Evolutionary conservation across 2,888 invertebrate genomes (phyloP).

Genomic region (Pteria penguin): DNA sequence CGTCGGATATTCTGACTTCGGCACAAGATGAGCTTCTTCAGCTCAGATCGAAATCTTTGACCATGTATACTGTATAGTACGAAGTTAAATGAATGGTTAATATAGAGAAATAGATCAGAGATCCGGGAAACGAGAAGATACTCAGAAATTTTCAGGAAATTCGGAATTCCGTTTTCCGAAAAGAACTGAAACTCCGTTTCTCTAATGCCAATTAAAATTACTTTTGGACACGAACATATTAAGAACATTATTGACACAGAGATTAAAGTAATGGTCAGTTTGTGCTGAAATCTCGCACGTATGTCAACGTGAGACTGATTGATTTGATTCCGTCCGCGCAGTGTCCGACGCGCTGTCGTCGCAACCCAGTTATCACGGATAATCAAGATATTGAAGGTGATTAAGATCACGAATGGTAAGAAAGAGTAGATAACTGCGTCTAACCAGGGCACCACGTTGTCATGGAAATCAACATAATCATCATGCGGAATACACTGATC

Average conservation of each 20-base stretch:
- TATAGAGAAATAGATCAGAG: slow-evolving; percentile 63
- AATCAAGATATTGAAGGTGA: slow-evolving; percentile 70
- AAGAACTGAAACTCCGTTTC: slow-evolving; percentile 55
- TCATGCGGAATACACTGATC: slow-evolving; percentile 53
- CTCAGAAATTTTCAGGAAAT: slow-evolving; percentile 55
- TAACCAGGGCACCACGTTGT: slow-evolving; percentile 68
- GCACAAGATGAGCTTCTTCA: slow-evolving; percentile 41
- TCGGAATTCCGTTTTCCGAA: slow-evolving; percentile 24
- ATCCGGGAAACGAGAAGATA: slow-evolving; percentile 59
- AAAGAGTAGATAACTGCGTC: slow-evolving; percentile 71
- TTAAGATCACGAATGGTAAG: slow-evolving; percentile 62
- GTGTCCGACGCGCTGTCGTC: slow-evolving; percentile 32
- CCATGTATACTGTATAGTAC: slow-evolving; percentile 73
- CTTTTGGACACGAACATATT: slow-evolving; percentile 65
- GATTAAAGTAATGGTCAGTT: slow-evolving; percentile 65
- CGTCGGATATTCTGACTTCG: neutral
- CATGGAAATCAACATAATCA: slow-evolving; percentile 57
- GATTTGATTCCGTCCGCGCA: slow-evolving; percentile 28
- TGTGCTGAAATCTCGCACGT: slow-evolving; percentile 41
- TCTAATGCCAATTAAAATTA: slow-evolving; percentile 64
- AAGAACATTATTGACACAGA: slow-evolving; percentile 67
- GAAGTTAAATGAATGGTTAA: slow-evolving; percentile 75
- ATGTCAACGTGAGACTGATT: slow-evolving; percentile 20
- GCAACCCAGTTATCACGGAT: slow-evolving; percentile 59
- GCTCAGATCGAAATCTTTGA: slow-evolving; percentile 66